phyloP scores from a whole-genome alignment of 2,888 invertebrate genomes.

The Tetragnatha montana region DNA sequence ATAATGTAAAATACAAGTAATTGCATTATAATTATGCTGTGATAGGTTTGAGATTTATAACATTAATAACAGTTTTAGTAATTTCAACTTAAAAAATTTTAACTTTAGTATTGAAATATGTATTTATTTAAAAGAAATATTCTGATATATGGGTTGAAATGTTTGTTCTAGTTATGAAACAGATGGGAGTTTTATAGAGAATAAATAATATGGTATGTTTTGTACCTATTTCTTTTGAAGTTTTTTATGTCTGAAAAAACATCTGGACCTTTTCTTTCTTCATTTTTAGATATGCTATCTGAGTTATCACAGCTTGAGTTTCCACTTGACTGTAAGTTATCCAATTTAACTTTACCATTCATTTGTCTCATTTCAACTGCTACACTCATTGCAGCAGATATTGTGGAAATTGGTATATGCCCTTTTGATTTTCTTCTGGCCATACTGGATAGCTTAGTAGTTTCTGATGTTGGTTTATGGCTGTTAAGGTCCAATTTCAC shows the following conservation, averaged over 20 bases:
- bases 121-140: no score
- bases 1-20: no score
- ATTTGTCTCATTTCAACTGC: slow-evolving; percentile 84
- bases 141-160: no score
- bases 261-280: slow-evolving; percentile 2
- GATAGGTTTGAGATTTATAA: no score
- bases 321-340: slow-evolving; percentile 85
- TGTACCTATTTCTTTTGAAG: slow-evolving; percentile 42
- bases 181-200: no score
- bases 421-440: slow-evolving; percentile 62
- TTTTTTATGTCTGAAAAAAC: slow-evolving; percentile 30
- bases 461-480: slow-evolving; percentile 9
- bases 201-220: neutral
- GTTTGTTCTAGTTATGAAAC: no score
- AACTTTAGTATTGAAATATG: no score
- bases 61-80: no score
- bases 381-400: slow-evolving; percentile 80
- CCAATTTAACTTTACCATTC: slow-evolving; percentile 39
- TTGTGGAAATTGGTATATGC: slow-evolving; percentile 72
- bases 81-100: no score
- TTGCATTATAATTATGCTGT: no score
- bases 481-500: slow-evolving; percentile 21
- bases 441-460: neutral
- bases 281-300: slow-evolving; percentile 13
- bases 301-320: slow-evolving; percentile 92